Conservation (phyloP, 2,797 vertebrate genomes). For the Rhinella marina region DNA sequence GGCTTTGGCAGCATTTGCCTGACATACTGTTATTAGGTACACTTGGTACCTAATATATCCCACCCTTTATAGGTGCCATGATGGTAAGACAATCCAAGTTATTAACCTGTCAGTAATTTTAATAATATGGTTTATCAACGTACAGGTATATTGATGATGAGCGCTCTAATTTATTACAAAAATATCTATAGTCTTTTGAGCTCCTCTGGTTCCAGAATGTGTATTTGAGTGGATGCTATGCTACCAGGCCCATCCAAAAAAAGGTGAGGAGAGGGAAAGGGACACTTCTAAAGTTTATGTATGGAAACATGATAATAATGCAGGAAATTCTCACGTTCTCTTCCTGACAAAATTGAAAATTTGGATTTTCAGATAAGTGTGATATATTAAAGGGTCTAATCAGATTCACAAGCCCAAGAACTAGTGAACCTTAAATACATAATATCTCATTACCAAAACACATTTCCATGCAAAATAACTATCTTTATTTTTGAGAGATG, state of each 20-base stretch:
- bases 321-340: neutral
- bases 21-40: no score
- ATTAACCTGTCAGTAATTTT: no score
- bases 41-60: no score
- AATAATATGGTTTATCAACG: no score
- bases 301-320: neutral
- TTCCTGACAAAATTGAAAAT: neutral
- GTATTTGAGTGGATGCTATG: neutral
- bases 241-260: neutral
- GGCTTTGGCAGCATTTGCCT: no score
- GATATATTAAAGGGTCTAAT: neutral
- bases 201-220: neutral
- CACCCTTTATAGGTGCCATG: no score
- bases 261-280: neutral
- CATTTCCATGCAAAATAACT: neutral
- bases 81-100: no score
- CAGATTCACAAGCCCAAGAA: constrained; percentile 1
- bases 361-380: neutral
- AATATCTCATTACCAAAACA: constrained; percentile 26
- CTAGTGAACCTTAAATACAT: constrained; percentile 2
- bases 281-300: neutral
- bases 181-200: neutral
- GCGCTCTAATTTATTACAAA: neutral
- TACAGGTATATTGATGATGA: no score
- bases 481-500: constrained; percentile 11